phyloP scores from a whole-genome alignment of 2,888 invertebrate species.

The Epinotia bilunana region DNA sequence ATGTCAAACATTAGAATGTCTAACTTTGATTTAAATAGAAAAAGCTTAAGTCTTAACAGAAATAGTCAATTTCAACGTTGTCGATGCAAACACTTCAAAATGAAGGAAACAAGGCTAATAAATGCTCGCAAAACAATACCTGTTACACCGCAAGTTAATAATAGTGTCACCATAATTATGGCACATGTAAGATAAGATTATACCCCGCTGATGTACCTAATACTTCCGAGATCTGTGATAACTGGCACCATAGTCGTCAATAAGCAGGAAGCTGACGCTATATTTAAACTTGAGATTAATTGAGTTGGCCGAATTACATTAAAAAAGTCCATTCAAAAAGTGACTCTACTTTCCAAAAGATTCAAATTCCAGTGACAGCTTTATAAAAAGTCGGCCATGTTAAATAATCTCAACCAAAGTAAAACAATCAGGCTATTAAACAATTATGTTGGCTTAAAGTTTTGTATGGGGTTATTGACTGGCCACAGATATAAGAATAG shows the following conservation, averaged over 20 bases:
- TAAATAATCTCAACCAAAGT: not conserved
- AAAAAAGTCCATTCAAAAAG: no score
- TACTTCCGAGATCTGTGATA: constrained; percentile 38
- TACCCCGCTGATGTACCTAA: constrained; percentile 1
- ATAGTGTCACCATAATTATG: constrained; percentile 24
- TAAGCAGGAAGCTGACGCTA: constrained; percentile 3
- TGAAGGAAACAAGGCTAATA: constrained; percentile 24
- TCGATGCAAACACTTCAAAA: not conserved
- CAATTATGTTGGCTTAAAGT: not conserved
- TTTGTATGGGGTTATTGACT: not conserved
- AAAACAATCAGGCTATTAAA: not conserved
- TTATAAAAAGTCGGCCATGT: no score
- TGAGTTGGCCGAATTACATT: no score
- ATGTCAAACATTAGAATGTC: no score
- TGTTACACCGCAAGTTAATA: constrained; percentile 1
- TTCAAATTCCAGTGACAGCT: no score
- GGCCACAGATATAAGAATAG: not conserved
- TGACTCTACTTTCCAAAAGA: no score
- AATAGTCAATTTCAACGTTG: not conserved
- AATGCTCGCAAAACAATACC: constrained; percentile 12
- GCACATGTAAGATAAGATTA: constrained; percentile 35
- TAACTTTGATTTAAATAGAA: no score
- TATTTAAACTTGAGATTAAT: not conserved
- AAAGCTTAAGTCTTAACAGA: no score
- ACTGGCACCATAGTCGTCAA: constrained; percentile 8